A percentile compares a stretch with the other conserved stretches of the same genome.
Evolutionary conservation across 2,797 vertebrate species (phyloP).

Genomic region (Synaphobranchus kaupii): DNA sequence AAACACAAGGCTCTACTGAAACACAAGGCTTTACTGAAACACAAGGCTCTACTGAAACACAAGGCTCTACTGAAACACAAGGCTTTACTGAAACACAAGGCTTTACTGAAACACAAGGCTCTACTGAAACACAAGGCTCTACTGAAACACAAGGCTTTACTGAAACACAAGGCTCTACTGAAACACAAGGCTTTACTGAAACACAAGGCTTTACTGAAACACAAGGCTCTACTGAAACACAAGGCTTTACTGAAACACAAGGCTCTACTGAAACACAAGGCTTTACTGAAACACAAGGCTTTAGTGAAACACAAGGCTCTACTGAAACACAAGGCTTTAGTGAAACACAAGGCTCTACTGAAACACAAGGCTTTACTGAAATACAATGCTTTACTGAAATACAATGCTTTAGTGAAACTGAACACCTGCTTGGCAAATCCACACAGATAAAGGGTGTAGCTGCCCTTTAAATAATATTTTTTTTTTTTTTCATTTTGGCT

Average conservation of each 20-base stretch:
- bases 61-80: background rate
- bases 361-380: background rate
- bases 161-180: background rate
- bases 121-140: too few species aligned
- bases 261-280: background rate
- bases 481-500: too few species aligned
- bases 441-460: background rate
- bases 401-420: background rate
- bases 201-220: too few species aligned
- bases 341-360: too few species aligned
- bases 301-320: background rate
- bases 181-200: background rate
- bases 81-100: too few species aligned
- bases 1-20: background rate
- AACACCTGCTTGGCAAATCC: background rate
- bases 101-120: too few species aligned
- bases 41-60: background rate
- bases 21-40: background rate
- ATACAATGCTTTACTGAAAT: background rate
- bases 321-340: too few species aligned
- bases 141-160: too few species aligned
- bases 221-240: too few species aligned
- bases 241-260: background rate
- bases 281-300: background rate
- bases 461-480: background rate